Base-by-base conservation (phyloP, 2,888 invertebrate species). In the Cheilosia vernalis region DNA sequence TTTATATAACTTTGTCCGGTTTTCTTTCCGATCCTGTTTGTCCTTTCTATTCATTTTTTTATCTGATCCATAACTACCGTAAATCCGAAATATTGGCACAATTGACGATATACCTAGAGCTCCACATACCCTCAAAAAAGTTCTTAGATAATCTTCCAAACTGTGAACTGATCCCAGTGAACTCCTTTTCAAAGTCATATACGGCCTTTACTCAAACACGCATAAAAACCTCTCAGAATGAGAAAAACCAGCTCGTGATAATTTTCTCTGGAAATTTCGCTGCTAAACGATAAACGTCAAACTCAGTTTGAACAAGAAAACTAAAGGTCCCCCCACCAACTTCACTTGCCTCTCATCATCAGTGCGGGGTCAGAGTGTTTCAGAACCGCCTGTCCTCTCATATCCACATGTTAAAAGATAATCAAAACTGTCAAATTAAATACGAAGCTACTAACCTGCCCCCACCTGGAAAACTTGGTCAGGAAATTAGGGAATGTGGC, bases 381-480 rank as follows among this genome's bases (percentile, higher is more conserved):
- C 37, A 37, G 13, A 13, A 37, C 15, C 13, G 30, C 42, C 0
- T 30, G 6, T 4, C 3, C 40, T 40, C 1, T 10, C 10, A 47
- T 15, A 58, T 33, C 13, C 24, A 49, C 58, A 66, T 77, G 77
- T 70, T 82, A 72, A 76, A 44, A 70, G 47, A 72, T 72, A 82
- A 82, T 82, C 82, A 82, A 82, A 82, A 82, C 77, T 82, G 82
- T 82, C 77, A 82, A 76, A 70, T 82, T 76, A 66, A 82, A 77
- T 64, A 56, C 6, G 17, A 42, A n/a, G 17, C 17, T n/a, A 64
- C 60, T 55, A 60, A 47, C 44, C 76, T 58, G 17, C 37, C 56
- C 49, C 55, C 19, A 67, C 55, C 55, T 56, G 69, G 56, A 51
- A 80, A 80, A 80, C 55, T 80, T 74, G 17, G 21, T 80, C 74